Percentiles rank a stretch among this genome's conserved stretches.
These are phyloP conservation scores for Volucella inanis DNA, from an alignment of 2,888 invertebrate species.

Conservation along the genomic window DNA sequence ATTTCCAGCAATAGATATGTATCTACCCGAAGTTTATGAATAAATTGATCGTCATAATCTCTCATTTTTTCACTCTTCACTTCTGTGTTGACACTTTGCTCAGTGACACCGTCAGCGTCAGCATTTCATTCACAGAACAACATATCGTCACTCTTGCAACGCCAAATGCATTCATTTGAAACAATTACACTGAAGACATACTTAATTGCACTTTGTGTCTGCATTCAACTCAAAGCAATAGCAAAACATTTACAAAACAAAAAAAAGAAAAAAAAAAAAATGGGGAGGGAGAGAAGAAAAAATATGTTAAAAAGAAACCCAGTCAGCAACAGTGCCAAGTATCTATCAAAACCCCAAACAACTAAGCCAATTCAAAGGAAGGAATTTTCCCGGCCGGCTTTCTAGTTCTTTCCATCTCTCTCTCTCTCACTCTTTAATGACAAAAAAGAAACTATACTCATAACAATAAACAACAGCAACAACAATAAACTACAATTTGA, in stretches of 20 bases:
- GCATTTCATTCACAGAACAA: conserved; percentile 23
- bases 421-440: conserved; percentile 47
- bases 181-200: conserved; percentile 53
- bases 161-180: conserved; percentile 36
- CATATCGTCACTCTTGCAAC: neutral
- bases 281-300: conserved; percentile 12
- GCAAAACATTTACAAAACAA: too few relatives aligned
- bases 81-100: conserved; percentile 38
- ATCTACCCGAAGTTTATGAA: conserved; percentile 13
- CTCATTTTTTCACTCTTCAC: conserved; percentile 6
- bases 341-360: conserved; percentile 1
- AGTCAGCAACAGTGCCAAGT: conserved; percentile 15
- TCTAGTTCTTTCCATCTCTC: too few relatives aligned
- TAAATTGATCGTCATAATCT: conserved; percentile 44
- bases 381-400: conserved; percentile 41
- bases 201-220: conserved; percentile 60
- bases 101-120: conserved; percentile 9
- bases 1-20: too few relatives aligned
- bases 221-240: conserved; percentile 17
- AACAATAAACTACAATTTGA: conserved; percentile 28
- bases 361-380: conserved; percentile 47
- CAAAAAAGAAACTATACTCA: conserved; percentile 53
- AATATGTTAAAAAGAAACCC: conserved; percentile 1
- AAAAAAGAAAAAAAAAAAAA: conserved; percentile 8
- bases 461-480: conserved; percentile 43